A percentile compares a stretch with the other conserved stretches of the same genome.
Evolutionary conservation across 2,888 invertebrate genomes (phyloP).

Genomic region (Ceramica pisi): DNA sequence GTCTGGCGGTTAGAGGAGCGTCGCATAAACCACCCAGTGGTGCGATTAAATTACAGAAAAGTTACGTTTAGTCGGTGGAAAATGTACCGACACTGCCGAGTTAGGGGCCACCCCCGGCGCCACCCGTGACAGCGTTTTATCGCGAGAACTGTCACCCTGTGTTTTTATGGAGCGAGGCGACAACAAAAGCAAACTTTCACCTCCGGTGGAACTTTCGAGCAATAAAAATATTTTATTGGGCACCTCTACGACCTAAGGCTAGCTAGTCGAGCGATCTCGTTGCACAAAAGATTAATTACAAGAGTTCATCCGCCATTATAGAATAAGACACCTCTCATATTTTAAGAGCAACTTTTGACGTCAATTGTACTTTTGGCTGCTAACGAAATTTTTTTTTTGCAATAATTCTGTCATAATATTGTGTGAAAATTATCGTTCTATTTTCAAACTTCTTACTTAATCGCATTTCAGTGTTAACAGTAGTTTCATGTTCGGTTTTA

Average conservation of each 20-base stretch:
- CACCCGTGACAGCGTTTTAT: conserved; percentile 84
- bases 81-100: conserved; percentile 62
- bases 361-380: conserved; percentile 18
- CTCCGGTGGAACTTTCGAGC: conserved; percentile 78
- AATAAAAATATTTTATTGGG: conserved; percentile 83
- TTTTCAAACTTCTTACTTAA: conserved; percentile 36
- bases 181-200: conserved; percentile 87
- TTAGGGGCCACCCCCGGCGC: conserved; percentile 73
- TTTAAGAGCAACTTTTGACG: conserved; percentile 16
- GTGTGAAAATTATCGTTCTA: conserved; percentile 1
- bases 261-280: conserved; percentile 33
- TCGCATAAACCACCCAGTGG: conserved; percentile 60
- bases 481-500: conserved; percentile 52
- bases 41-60: conserved; percentile 82
- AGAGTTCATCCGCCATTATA: conserved; percentile 26
- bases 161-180: conserved; percentile 83
- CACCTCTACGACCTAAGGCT: conserved; percentile 44
- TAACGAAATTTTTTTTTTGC: background rate
- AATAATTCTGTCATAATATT: no score
- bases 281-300: conserved; percentile 32
- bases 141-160: conserved; percentile 84
- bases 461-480: conserved; percentile 42
- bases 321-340: conserved; percentile 24
- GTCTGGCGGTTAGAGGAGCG: conserved; percentile 53
- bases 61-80: conserved; percentile 78